Evolutionary conservation across 2,888 invertebrate genomes (phyloP), one percentile per base, ranked within the genome.

Genomic region (Suillia variegata): DNA sequence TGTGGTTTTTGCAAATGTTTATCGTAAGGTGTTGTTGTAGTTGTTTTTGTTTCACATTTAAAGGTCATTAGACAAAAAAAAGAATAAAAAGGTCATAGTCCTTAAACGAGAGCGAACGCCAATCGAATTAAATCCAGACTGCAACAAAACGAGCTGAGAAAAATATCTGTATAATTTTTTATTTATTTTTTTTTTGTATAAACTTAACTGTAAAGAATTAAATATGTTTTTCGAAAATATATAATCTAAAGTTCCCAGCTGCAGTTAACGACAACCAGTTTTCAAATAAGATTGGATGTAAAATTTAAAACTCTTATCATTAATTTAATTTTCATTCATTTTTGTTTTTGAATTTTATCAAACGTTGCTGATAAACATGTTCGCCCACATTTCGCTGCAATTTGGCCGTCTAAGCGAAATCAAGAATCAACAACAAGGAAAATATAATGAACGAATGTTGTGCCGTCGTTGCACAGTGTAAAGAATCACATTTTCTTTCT

Each of bases 1-100:
- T 62, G 54, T 61, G 17, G 21, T 22, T 31, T 58, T 33, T 53
- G 51, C 60, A 51, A 55, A 58, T 58, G 50, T 48, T 52, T 54
- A 22, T 65, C 38, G 6, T n/a, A 13, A 34, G 61, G 31, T n/a
- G n/a, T 52, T 53, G 31, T 57, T 45, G 31, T 51, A n/a, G 17
- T 45, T 21, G 24, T 31, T 52, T 20, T 34, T 63, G 65, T 66
- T 38, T 6, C 45, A 45, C 10, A 56, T 60, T 71, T 73, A 74
- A 72, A 75, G 75, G 75, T 76, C 75, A 76, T 73, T 74, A 73
- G 67, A 75, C 74, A 76, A 58, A 60, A 59, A 26, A 38, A 38
- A 13, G n/a, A 55, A 56, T 51, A 24, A 66, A 75, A 72, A 72
- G 69, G 69, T 71, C 71, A 71, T 65, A 71, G 70, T 73, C 72